Evolutionary conservation across 2,888 invertebrate species (phyloP), one percentile per base, ranked within the genome.

Genomic region (Melanostoma mellinum): DNA sequence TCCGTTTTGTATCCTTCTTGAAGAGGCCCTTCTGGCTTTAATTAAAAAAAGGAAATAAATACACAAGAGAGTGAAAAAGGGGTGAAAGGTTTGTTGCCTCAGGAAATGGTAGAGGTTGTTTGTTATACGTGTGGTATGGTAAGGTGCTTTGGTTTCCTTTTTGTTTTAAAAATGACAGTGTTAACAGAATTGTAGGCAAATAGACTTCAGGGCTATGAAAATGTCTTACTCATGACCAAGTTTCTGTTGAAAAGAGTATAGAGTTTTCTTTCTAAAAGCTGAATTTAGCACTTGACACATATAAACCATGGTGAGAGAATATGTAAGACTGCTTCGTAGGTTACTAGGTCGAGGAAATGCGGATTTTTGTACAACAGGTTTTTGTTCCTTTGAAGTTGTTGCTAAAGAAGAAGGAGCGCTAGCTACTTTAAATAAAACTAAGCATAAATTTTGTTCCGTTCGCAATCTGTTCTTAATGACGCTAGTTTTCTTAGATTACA

Each of bases 21-120:
- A 33, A 71, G n/a, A 60, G 42, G 9, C 10, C 9, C 68, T 77
- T 73, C 55, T 33, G 30, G 50, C 61, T 82, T 77, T 69, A 77
- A 82, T 73, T 69, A 73, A 36, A 58, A 46, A 60, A 73, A 36
- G 53, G 42, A 60, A 60, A n/a, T 6, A 50, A 38, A 38, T 63
- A 61, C 35, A 50, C 30, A 36, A 50, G 32, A 58, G 36, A 6
- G 40, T 35, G 58, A 40, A 58, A 46, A 38, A 35, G 46, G 30
- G 46, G 20, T 3, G 8, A 30, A 40, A n/a, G 6, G 50, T 9
- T 71, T 56, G 55, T 61, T 69, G 58, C n/a, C 58, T 78, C 38
- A 2, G 4, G 35, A 53, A 61, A 60, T 44, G 20, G 10, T 5
- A 46, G 60, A 48, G 69, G 56, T 50, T 50, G 55, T 50, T 55